These are phyloP conservation scores for Pangasius djambal DNA, from an alignment of 2,797 vertebrate species.

Conservation along the genomic window DNA sequence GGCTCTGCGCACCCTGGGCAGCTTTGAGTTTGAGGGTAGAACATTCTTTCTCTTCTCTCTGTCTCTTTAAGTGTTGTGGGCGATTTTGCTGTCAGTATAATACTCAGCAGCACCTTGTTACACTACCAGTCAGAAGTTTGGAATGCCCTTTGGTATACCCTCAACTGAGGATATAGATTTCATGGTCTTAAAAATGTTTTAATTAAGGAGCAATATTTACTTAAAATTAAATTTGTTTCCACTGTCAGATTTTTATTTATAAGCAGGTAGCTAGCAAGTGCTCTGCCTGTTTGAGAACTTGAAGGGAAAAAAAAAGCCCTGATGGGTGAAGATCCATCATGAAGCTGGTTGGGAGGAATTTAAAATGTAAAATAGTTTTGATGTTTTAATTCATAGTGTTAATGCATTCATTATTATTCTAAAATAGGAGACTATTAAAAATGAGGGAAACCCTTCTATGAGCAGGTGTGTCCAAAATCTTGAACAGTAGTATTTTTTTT, in stretches of 20 bases:
- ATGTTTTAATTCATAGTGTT: background rate
- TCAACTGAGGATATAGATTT: background rate
- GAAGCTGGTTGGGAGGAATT: background rate
- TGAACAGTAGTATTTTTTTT: background rate
- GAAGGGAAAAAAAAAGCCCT: background rate
- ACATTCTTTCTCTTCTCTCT: background rate
- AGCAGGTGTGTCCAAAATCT: background rate
- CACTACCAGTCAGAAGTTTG: background rate
- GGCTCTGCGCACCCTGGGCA: conserved; percentile 93
- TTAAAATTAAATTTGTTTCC: too few relatives aligned
- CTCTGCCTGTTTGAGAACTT: too few relatives aligned
- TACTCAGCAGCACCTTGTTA: too few relatives aligned
- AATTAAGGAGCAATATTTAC: too few relatives aligned
- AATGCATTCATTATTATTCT: background rate
- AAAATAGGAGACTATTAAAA: background rate
- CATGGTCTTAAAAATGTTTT: too few relatives aligned
- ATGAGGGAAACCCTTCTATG: background rate
- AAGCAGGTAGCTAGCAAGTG: too few relatives aligned
- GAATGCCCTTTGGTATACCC: too few relatives aligned
- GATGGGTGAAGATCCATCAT: too few relatives aligned
- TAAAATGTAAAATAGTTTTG: background rate
- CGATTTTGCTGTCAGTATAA: background rate
- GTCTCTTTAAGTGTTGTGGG: background rate
- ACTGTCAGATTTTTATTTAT: too few relatives aligned
- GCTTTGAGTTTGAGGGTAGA: conserved; percentile 97